Percentiles rank a stretch among this genome's conserved stretches.
phyloP scores from a whole-genome alignment of 2,797 vertebrate species.

The Nyctalus aviator region DNA sequence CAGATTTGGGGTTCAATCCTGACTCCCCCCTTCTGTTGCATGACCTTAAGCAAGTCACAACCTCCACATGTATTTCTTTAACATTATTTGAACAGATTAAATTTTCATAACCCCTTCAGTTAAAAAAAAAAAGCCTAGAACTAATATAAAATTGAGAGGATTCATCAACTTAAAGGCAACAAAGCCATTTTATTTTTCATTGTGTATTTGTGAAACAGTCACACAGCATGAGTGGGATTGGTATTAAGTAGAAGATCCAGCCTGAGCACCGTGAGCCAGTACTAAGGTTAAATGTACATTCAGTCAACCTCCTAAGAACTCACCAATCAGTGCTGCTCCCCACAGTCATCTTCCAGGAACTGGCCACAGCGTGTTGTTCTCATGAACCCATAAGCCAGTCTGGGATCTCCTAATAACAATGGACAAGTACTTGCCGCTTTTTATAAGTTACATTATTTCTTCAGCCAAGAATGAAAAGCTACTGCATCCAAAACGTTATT shows the following conservation, averaged over 20 bases:
- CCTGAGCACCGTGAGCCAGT: background rate
- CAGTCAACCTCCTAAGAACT: background rate
- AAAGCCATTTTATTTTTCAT: constrained; percentile 4
- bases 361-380: background rate
- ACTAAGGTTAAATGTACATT: background rate
- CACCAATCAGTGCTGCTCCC: background rate
- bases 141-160: constrained; percentile 8
- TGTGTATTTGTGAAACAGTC: background rate
- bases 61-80: background rate
- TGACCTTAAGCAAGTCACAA: background rate
- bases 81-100: background rate
- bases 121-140: background rate
- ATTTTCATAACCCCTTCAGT: constrained; percentile 6
- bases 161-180: background rate
- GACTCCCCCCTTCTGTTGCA: background rate
- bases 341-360: background rate
- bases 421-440: background rate
- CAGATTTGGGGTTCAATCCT: background rate
- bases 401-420: background rate
- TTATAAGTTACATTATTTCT: constrained; percentile 17
- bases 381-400: background rate
- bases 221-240: background rate
- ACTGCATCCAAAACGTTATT: background rate
- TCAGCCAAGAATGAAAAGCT: constrained; percentile 41
- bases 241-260: background rate